These are phyloP conservation scores for Trogon melanurus DNA, from an alignment of 2,113 vertebrate genomes.

Conservation along the genomic window DNA sequence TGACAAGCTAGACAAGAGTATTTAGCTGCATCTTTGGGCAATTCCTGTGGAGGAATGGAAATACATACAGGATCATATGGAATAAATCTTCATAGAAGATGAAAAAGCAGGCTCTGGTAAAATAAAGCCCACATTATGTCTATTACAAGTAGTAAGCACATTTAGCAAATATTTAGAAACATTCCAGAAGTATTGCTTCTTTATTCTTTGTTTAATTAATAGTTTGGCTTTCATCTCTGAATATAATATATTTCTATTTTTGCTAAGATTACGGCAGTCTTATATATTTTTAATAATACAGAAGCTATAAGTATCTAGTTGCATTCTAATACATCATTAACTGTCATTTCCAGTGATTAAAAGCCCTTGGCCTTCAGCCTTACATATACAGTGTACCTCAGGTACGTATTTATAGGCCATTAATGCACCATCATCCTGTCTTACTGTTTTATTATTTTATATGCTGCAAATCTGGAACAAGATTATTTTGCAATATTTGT, in stretches of 20 bases:
- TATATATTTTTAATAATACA: not conserved
- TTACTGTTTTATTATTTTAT: not conserved
- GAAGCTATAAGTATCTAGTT: not conserved
- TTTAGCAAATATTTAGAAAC: not conserved
- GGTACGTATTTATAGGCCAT: not conserved
- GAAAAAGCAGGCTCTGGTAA: not conserved
- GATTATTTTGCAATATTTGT: not conserved
- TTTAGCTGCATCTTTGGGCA: not conserved
- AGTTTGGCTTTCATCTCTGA: not conserved
- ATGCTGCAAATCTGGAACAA: not conserved
- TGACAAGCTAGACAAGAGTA: too few relatives aligned
- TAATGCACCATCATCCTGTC: not conserved
- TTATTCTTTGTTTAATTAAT: not conserved
- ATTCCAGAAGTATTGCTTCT: not conserved
- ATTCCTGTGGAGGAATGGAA: not conserved
- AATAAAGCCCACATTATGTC: fast-evolving
- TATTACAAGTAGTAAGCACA: not conserved
- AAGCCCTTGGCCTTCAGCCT: not conserved
- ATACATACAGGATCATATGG: not conserved
- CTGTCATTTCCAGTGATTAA: not conserved
- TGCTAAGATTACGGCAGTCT: not conserved
- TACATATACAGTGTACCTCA: not conserved
- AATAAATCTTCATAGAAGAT: not conserved
- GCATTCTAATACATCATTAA: not conserved
- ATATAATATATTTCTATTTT: not conserved